Evolutionary conservation across 1,140 invertebrate species (phyloP).

Genomic region (Stenopsyche tienmushanensis): DNA sequence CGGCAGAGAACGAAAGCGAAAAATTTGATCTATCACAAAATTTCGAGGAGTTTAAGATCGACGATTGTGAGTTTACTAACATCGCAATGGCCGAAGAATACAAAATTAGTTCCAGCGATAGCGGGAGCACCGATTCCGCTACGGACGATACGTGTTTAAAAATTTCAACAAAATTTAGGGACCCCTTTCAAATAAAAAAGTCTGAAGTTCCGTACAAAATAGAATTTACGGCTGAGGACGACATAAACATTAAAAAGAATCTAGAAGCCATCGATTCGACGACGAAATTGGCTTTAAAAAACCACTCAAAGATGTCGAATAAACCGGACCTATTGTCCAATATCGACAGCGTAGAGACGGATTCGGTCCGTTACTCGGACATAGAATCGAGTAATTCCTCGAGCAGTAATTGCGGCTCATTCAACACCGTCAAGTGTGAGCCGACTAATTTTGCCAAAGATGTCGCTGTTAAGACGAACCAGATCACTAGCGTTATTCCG

Average conservation of each 20-base stretch:
- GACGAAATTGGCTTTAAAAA: slow-evolving; percentile 32
- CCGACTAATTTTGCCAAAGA: slow-evolving; percentile 45
- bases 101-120: slow-evolving; percentile 57
- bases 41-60: slow-evolving; percentile 78
- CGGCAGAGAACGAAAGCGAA: slow-evolving; percentile 52
- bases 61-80: slow-evolving; percentile 70
- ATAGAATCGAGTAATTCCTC: slow-evolving; percentile 58
- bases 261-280: slow-evolving; percentile 42
- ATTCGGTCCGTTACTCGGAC: slow-evolving; percentile 56
- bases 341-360: slow-evolving; percentile 57
- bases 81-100: slow-evolving; percentile 55
- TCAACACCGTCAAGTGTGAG: slow-evolving; percentile 56
- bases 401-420: slow-evolving; percentile 55
- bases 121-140: slow-evolving; percentile 60
- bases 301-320: slow-evolving; percentile 50
- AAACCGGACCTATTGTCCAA: slow-evolving; percentile 57
- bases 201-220: slow-evolving; percentile 31
- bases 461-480: slow-evolving; percentile 37
- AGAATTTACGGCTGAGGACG: slow-evolving; percentile 38
- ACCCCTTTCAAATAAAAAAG: slow-evolving; percentile 13
- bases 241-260: slow-evolving; percentile 42
- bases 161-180: slow-evolving; percentile 34
- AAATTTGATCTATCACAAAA: slow-evolving; percentile 71
- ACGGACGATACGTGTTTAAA: slow-evolving; percentile 45
- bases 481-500: slow-evolving; percentile 47